Evolutionary conservation across 2,888 invertebrate species (phyloP).

Genomic region (Ophion costatus): DNA sequence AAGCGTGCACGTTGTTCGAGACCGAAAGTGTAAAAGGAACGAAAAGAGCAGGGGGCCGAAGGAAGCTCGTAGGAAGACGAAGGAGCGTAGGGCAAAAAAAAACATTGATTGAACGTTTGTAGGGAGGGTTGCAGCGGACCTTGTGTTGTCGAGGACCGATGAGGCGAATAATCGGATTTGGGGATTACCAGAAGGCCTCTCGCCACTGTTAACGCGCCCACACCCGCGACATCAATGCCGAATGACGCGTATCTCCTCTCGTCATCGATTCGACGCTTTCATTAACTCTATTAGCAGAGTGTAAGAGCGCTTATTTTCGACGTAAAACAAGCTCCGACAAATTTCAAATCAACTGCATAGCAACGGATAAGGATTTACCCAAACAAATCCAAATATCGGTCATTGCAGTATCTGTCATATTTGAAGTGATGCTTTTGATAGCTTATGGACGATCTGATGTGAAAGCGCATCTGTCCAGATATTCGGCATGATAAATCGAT

Average conservation of each 20-base stretch:
- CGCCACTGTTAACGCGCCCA: conserved; percentile 54
- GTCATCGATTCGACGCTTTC: conserved; percentile 69
- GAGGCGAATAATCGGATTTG: conserved; percentile 83
- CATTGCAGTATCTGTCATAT: no score
- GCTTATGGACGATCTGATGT: no score
- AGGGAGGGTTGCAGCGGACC: conserved; percentile 61
- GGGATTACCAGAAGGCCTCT: conserved; percentile 78
- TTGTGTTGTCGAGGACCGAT: conserved; percentile 74
- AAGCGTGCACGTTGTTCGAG: conserved; percentile 36
- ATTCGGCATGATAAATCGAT: neutral
- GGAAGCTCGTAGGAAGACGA: conserved; percentile 30
- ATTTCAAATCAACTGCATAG: neutral
- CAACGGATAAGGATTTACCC: neutral
- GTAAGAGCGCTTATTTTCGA: conserved; percentile 32
- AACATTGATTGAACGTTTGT: conserved; percentile 69
- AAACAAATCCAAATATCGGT: neutral
- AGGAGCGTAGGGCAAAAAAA: conserved; percentile 50
- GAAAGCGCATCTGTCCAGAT: no score
- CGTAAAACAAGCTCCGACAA: neutral
- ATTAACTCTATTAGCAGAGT: conserved; percentile 70
- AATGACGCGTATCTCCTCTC: conserved; percentile 61
- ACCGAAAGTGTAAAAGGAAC: conserved; percentile 40
- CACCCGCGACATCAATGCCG: conserved; percentile 71
- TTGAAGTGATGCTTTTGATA: no score
- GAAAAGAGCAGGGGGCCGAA: conserved; percentile 37